These are phyloP conservation scores for Brachymystax lenok DNA, from an alignment of 2,797 vertebrate genomes.

Conservation along the genomic window DNA sequence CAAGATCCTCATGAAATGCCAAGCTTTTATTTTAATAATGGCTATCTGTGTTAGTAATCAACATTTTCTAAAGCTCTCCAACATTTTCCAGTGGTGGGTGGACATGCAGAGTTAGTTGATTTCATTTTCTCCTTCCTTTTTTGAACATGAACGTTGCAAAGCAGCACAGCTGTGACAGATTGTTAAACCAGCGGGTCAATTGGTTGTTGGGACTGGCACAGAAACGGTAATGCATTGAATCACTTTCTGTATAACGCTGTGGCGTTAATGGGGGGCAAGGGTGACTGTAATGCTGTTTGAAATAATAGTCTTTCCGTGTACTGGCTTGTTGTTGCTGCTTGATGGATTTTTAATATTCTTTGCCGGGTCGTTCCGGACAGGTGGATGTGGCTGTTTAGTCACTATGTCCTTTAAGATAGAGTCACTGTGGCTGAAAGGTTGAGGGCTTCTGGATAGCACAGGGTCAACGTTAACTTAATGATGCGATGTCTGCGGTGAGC, in stretches of 20 bases:
- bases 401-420: constrained; percentile 46
- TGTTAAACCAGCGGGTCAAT: constrained; percentile 67
- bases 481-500: constrained; percentile 51
- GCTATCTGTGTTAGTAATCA: constrained; percentile 64
- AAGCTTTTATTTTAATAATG: constrained; percentile 69
- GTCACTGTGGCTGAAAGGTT: constrained; percentile 29
- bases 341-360: constrained; percentile 75
- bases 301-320: constrained; percentile 68
- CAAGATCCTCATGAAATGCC: constrained; percentile 63
- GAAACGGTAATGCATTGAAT: constrained; percentile 57
- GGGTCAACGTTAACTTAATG: constrained; percentile 61
- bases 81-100: constrained; percentile 37
- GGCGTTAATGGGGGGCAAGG: constrained; percentile 61
- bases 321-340: constrained; percentile 64
- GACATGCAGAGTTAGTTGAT: constrained; percentile 45
- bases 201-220: constrained; percentile 60
- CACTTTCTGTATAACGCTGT: constrained; percentile 59
- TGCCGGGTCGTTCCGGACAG: constrained; percentile 55
- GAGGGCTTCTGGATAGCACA: constrained; percentile 40
- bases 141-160: constrained; percentile 29
- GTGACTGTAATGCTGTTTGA: constrained; percentile 65
- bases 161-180: constrained; percentile 52
- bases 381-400: constrained; percentile 56
- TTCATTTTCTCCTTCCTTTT: not conserved
- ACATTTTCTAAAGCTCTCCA: constrained; percentile 56